Conservation (phyloP, 2,113 vertebrate species). For the Pao palembangensis region DNA sequence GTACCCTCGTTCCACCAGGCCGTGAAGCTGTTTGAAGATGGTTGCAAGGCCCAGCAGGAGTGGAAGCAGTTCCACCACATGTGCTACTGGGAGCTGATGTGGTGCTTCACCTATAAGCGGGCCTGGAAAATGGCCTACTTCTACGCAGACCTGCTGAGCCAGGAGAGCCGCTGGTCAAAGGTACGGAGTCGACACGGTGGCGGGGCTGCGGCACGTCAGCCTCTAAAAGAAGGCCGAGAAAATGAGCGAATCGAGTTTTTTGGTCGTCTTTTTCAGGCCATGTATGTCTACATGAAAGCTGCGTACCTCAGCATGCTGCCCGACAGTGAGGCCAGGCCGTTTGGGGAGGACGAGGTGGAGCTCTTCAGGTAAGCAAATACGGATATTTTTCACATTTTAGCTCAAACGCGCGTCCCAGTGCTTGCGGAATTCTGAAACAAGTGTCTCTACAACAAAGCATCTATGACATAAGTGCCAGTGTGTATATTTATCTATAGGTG, state of each 20-base stretch:
- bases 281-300: constrained; percentile 85
- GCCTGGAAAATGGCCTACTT: constrained; percentile 82
- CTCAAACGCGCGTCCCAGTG: not conserved
- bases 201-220: not conserved
- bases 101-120: constrained; percentile 80
- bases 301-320: constrained; percentile 82
- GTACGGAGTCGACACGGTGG: constrained; percentile 32
- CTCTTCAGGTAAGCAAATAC: constrained; percentile 73
- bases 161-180: constrained; percentile 84
- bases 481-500: too few relatives aligned
- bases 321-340: constrained; percentile 69
- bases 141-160: constrained; percentile 81
- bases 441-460: too few relatives aligned
- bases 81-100: constrained; percentile 88
- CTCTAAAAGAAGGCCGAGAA: not conserved
- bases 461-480: too few relatives aligned
- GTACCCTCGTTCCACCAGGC: constrained; percentile 61
- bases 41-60: constrained; percentile 78
- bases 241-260: not conserved
- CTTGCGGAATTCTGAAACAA: too few relatives aligned
- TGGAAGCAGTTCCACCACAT: constrained; percentile 87
- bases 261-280: constrained; percentile 63
- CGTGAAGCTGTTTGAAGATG: constrained; percentile 77
- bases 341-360: constrained; percentile 78
- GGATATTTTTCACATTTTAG: not conserved